Evolutionary conservation across 2,113 vertebrate species (phyloP), one percentile per base, ranked within the genome.

Genomic region (Guaruba guarouba): DNA sequence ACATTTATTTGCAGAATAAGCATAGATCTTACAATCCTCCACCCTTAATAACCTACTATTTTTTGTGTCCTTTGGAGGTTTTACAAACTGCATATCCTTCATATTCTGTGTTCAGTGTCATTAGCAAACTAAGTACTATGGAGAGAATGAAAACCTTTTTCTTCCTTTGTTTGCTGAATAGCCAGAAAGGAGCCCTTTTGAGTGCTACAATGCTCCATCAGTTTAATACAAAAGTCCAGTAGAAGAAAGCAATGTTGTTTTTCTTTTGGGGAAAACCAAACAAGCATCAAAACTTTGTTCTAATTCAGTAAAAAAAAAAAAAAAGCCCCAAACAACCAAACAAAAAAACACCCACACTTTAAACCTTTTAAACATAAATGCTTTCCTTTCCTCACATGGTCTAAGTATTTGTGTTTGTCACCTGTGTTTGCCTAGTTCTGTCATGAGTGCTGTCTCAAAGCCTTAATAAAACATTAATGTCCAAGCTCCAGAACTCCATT

Each of bases 371-470:
- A 86, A 64, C 46, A 91, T 62, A 61, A 83, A 83, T 68, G 17
- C 19, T 82, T 86, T 76, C 9, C 39, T 76, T 92, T 92, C n/a
- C 87, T 87, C 51, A 35, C 43, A 5, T 33, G 35, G 63, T 61
- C 55, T 88, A 67, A 92, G 51, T 62, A 63, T 79, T 92, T 88
- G 67, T 76, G 69, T 88, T 82, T 92, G 75, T 91, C 75, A 88
- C 51, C 55, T 92, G 24, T 83, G 52, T 93, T 96, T 96, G 59
- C 91, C 76, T 93, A 79, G 75, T 87, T 86, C 68, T 92, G 82
- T 76, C 90, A 80, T 1, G 9, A 86, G 6, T 44, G 25, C 55
- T 66, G 17, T 75, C 77, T 88, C 57, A 85, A 95, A 93, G 46
- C 46, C 52, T 90, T 76, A 81, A 91, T 88, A 81, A 95, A 95